phyloP scores from a whole-genome alignment of 2,888 invertebrate genomes.

The Caenorhabditis sp. region DNA sequence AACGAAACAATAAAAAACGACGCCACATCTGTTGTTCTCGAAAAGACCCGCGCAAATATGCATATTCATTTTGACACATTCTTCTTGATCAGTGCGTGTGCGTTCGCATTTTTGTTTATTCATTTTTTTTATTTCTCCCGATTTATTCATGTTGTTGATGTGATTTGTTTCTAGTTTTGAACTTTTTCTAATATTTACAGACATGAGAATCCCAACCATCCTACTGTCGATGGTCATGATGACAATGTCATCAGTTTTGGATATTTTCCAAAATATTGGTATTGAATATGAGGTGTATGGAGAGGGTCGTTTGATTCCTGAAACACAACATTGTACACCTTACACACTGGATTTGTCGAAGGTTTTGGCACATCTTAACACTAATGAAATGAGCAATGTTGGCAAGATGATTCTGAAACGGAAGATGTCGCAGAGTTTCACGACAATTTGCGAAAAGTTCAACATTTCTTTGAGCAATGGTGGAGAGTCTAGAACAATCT shows the following conservation, averaged over 20 bases:
- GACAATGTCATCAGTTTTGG: constrained; percentile 28
- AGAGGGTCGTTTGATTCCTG: constrained; percentile 45
- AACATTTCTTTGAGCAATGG: constrained; percentile 17
- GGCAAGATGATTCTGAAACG: constrained; percentile 40
- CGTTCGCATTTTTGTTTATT: no score
- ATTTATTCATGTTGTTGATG: no score
- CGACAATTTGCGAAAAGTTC: constrained; percentile 41
- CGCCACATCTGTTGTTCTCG: background rate
- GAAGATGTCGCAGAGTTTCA: constrained; percentile 40
- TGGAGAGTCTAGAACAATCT: no score
- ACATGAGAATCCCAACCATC: background rate
- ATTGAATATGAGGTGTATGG: constrained; percentile 50
- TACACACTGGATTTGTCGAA: constrained; percentile 46
- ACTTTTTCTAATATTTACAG: no score
- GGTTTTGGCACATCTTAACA: constrained; percentile 42
- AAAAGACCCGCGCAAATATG: background rate
- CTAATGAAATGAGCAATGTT: constrained; percentile 44
- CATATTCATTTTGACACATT: background rate
- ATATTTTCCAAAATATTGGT: constrained; percentile 43
- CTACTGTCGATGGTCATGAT: background rate
- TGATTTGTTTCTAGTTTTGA: no score
- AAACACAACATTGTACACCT: constrained; percentile 38
- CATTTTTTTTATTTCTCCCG: no score
- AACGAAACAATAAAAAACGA: background rate
- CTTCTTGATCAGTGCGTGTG: no score